Evolutionary conservation across 2,797 vertebrate genomes (phyloP).

Genomic region (Oreonectes daqikongensis): DNA sequence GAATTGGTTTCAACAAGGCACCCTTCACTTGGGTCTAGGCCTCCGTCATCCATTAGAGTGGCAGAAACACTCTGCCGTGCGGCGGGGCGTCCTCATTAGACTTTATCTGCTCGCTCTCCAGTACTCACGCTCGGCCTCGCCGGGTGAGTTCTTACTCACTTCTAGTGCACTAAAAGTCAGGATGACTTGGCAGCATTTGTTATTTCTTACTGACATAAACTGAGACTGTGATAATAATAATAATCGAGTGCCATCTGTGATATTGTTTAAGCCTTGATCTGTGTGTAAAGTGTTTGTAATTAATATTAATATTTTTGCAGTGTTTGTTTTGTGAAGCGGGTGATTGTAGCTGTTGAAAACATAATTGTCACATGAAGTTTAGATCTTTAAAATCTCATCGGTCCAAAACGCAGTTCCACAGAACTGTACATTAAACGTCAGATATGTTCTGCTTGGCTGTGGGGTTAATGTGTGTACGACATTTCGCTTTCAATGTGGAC

Average conservation of each 20-base stretch:
- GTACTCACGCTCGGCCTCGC: slow-evolving; percentile 16
- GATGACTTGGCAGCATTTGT: slow-evolving; percentile 37
- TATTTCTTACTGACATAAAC: not conserved
- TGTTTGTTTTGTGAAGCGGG: not conserved
- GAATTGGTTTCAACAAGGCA: slow-evolving; percentile 61
- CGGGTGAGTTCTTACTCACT: slow-evolving; percentile 30
- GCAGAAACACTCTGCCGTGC: slow-evolving; percentile 33
- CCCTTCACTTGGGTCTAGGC: slow-evolving; percentile 53
- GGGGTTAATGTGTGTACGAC: not conserved
- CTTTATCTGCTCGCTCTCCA: slow-evolving; percentile 41
- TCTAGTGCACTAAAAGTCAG: slow-evolving; percentile 29
- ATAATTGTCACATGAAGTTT: not conserved
- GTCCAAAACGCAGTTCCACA: not conserved
- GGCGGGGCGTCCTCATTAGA: slow-evolving; percentile 44
- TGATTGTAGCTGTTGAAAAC: not conserved
- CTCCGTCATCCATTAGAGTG: slow-evolving; percentile 57
- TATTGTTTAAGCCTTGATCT: not conserved
- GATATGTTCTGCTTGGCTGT: not conserved
- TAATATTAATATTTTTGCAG: not conserved
- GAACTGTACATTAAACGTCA: not conserved
- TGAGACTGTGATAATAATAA: no score
- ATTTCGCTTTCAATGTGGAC: not conserved
- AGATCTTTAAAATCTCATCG: not conserved
- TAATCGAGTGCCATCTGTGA: not conserved
- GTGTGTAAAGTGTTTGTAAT: not conserved